Evolutionary conservation across 1,140 invertebrate genomes (phyloP).

Genomic region (Frieseomelitta varia): DNA sequence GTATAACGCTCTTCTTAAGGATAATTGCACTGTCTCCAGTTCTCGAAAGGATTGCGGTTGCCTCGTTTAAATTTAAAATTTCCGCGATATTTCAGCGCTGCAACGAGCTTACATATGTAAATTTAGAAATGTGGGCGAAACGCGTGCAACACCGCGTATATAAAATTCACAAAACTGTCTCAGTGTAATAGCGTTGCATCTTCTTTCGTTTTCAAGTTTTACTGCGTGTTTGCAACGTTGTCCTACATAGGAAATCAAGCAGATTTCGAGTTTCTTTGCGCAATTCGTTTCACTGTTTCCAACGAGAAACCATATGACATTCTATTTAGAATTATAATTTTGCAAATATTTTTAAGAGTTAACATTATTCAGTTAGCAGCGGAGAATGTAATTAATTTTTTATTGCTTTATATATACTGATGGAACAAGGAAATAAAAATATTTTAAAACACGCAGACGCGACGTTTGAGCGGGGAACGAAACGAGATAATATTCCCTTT

Average conservation of each 20-base stretch:
- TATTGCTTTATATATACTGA: neutral
- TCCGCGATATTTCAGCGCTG: neutral
- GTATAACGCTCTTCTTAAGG: neutral
- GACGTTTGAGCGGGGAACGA: neutral
- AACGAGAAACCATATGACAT: neutral
- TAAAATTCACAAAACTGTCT: neutral
- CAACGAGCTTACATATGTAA: neutral
- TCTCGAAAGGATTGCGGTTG: neutral
- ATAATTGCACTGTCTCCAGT: no score
- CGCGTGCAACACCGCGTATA: neutral
- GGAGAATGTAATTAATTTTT: neutral
- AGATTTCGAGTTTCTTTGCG: neutral
- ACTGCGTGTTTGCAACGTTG: neutral
- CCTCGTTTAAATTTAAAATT: conserved; percentile 1
- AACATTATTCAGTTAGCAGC: no score
- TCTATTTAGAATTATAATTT: neutral
- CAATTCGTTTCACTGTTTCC: neutral
- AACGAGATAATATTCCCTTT: conserved; percentile 15
- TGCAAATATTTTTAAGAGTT: neutral
- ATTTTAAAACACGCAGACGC: neutral
- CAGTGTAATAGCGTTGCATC: neutral
- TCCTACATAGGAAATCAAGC: neutral
- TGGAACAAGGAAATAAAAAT: neutral
- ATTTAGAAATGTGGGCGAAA: no score
- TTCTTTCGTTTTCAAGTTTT: neutral